Evolutionary conservation across 2,888 invertebrate species (phyloP).

Genomic region (Stenichneumon culpator): DNA sequence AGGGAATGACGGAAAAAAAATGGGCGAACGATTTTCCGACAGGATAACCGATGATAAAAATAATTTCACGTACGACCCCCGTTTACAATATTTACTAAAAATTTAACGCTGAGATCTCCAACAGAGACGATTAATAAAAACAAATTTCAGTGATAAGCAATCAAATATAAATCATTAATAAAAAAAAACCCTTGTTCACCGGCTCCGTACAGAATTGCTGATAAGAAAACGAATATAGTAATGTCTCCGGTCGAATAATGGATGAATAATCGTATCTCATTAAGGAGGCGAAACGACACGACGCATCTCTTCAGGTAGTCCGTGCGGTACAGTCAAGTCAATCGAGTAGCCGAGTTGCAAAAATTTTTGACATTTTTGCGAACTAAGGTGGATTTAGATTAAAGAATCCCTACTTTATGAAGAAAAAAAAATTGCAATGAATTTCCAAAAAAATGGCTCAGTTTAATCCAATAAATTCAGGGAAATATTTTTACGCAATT

Average conservation of each 20-base stretch:
- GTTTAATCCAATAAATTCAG: too few species aligned
- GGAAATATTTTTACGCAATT: too few species aligned
- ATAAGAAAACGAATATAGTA: neutral
- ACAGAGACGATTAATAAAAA: neutral
- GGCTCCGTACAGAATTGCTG: neutral
- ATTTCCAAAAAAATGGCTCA: too few species aligned
- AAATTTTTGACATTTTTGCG: too few species aligned
- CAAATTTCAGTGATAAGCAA: slow-evolving; percentile 13
- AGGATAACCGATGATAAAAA: neutral
- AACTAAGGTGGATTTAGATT: too few species aligned
- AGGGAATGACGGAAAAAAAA: neutral
- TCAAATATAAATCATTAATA: slow-evolving; percentile 7
- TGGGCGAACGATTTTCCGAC: neutral
- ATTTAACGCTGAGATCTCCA: too few species aligned
- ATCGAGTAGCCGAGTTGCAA: too few species aligned
- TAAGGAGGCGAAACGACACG: slow-evolving; percentile 56
- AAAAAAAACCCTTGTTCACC: neutral
- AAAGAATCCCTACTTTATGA: too few species aligned
- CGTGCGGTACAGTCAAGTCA: too few species aligned
- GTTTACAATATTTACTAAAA: neutral
- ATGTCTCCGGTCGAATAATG: neutral
- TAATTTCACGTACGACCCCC: neutral
- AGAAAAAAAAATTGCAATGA: too few species aligned
- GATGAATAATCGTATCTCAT: slow-evolving; percentile 63
- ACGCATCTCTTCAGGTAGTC: slow-evolving; percentile 20